These are phyloP conservation scores for Perccottus glenii DNA, from an alignment of 2,113 vertebrate genomes.

Conservation along the genomic window DNA sequence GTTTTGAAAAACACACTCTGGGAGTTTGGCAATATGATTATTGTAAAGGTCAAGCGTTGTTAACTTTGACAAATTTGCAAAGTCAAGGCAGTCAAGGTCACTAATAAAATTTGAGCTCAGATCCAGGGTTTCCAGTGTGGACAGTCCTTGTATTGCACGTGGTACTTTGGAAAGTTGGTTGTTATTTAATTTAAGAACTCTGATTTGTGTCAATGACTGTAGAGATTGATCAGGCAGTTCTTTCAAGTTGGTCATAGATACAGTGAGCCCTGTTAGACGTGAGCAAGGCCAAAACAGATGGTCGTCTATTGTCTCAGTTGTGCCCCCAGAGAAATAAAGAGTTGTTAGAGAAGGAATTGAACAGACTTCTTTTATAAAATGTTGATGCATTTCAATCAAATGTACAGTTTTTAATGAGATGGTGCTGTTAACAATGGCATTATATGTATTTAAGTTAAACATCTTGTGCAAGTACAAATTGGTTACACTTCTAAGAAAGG, in stretches of 20 bases:
- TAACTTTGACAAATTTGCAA: constrained; percentile 48
- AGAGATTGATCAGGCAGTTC: constrained; percentile 23
- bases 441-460: neutral
- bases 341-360: constrained; percentile 44
- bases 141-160: constrained; percentile 22
- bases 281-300: constrained; percentile 39
- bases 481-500: constrained; percentile 44
- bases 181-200: constrained; percentile 11
- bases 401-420: constrained; percentile 49
- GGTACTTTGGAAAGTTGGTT: constrained; percentile 45
- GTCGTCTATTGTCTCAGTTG: constrained; percentile 13
- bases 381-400: constrained; percentile 25
- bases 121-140: constrained; percentile 47
- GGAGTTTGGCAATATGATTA: constrained; percentile 50
- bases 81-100: constrained; percentile 39
- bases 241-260: constrained; percentile 30
- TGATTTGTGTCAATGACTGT: constrained; percentile 23
- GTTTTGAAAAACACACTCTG: constrained; percentile 41
- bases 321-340: constrained; percentile 49
- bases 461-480: constrained; percentile 7
- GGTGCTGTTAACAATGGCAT: constrained; percentile 39
- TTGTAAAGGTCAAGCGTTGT: constrained; percentile 36
- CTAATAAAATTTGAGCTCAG: constrained; percentile 58
- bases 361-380: constrained; percentile 63
- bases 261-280: constrained; percentile 35